Conservation (phyloP, 2,888 invertebrate species). For the Keiferia lycopersicella region DNA sequence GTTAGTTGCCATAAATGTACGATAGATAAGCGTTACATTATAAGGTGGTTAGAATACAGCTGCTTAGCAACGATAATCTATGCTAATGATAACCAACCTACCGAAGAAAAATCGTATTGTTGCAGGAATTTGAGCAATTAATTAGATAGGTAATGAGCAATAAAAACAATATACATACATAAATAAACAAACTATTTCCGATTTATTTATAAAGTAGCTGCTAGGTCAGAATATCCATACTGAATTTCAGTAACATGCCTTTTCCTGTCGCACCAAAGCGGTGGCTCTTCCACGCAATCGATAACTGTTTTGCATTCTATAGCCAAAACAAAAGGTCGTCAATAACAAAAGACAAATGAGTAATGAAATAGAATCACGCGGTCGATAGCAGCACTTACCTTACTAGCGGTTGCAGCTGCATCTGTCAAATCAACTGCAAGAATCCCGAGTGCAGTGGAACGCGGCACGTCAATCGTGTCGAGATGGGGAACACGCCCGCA, state of each 20-base stretch:
- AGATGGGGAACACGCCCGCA: slow-evolving; percentile 25
- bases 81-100: background rate
- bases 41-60: slow-evolving; percentile 11
- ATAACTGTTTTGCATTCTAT: slow-evolving; percentile 14
- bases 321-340: slow-evolving; percentile 9
- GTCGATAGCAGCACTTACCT: slow-evolving; percentile 11
- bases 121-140: background rate
- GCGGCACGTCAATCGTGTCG: slow-evolving; percentile 21
- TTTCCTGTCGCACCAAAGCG: background rate
- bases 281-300: background rate
- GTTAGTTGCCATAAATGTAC: slow-evolving; percentile 28
- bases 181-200: too few relatives aligned
- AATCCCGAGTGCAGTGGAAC: slow-evolving; percentile 16
- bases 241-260: background rate
- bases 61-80: slow-evolving; percentile 10
- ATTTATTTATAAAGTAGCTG: too few relatives aligned
- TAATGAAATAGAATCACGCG: background rate
- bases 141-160: too few relatives aligned
- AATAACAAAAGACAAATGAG: slow-evolving; percentile 10
- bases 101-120: background rate
- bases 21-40: slow-evolving; percentile 20
- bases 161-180: too few relatives aligned
- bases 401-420: slow-evolving; percentile 12
- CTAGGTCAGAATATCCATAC: background rate
- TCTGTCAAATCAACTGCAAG: slow-evolving; percentile 35